A percentile compares a stretch with the other conserved stretches of the same genome.
Evolutionary conservation across 2,797 vertebrate species (phyloP).

Genomic region (Lophura swinhoii): DNA sequence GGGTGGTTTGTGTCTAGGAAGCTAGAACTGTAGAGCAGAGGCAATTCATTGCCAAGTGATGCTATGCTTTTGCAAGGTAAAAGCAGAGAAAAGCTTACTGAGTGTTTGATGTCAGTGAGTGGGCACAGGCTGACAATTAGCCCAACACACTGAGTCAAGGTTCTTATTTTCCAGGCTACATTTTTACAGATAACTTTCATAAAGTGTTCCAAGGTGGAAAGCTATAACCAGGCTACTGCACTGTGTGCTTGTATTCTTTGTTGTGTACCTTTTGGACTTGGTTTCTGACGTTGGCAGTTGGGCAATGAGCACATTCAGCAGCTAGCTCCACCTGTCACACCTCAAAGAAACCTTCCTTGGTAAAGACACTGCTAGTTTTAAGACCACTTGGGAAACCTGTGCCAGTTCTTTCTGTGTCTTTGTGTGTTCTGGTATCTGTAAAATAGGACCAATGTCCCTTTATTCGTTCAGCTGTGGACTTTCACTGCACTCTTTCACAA

Average conservation of each 20-base stretch:
- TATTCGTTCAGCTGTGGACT: background rate
- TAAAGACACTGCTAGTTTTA: background rate
- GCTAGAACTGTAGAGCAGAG: background rate
- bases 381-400: background rate
- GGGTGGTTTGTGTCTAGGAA: background rate
- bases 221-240: background rate
- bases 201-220: background rate
- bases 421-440: background rate
- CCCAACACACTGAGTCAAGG: background rate
- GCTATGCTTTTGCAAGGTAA: background rate
- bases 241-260: background rate
- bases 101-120: background rate
- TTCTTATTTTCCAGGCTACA: background rate
- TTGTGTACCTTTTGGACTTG: background rate
- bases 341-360: background rate
- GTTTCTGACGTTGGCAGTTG: background rate
- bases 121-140: background rate
- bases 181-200: background rate
- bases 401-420: background rate
- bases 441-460: background rate
- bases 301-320: background rate
- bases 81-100: background rate
- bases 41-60: background rate
- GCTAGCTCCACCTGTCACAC: background rate
- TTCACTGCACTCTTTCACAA: background rate